Evolutionary conservation across 1,140 invertebrate species (phyloP), one percentile per base, ranked within the genome.

Genomic region (Physella acuta): DNA sequence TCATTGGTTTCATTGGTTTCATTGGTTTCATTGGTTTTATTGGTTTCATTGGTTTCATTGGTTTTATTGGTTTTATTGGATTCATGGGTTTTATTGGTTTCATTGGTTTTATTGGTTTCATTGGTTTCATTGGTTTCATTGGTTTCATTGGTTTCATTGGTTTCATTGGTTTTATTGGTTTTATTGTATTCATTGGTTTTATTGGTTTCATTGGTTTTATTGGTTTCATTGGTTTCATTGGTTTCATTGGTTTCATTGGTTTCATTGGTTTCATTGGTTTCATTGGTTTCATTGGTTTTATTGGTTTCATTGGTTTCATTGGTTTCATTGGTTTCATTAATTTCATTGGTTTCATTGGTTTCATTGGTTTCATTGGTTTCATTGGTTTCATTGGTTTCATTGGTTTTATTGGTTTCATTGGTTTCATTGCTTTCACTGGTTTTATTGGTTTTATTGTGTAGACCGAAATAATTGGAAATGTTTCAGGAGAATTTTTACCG

Each of bases 101-200:
- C 20, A 30, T 49, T 3, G 28, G 2, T 28, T 24, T 53, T 49
- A 62, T 33, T 37, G 33, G 28, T 62, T 30, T 37, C 37, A 51
- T 53, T 65, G 63, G 39, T 65, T 39, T 65, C 28, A 34, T 49
- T 51, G 39, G 17, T 16, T 26, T 30, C 36, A 36, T 65, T 49
- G 30, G 63, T 51, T 39, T 30, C 20, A 34, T 30, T 52, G 63
- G 16, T 30, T 11, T 20, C 30, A 30, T 52, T 14, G 39, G 39
- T 16, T n/a, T 52, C 26, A 31, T 30, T 65, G 49, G 3, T 30
- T 28, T 49, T 28, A 52, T 65, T 28, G 28, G 30, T 65, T 24
- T 52, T 28, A 51, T 30, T 52, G 44, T 65, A 5, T 8, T 33
- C 56, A 59, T 5, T 59, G 5, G 20, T 53, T 20, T 53, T 26